Conservation (phyloP, 2,797 vertebrate species). For the Crenichthys baileyi region DNA sequence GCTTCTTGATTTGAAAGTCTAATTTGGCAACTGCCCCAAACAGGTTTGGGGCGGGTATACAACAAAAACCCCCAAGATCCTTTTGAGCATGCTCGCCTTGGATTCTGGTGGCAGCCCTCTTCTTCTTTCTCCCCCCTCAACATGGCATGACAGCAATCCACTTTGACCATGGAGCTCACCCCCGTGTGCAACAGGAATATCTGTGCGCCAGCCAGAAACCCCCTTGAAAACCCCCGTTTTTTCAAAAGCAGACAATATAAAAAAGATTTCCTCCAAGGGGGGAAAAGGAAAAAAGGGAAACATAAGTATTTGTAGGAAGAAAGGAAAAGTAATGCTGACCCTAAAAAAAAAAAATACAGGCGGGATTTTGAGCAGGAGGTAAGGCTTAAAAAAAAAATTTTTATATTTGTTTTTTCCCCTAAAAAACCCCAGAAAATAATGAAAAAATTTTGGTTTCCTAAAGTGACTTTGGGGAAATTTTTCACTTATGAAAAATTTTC, state of each 20-base stretch:
- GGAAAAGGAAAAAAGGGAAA: too few species aligned
- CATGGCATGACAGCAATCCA: constrained; percentile 69
- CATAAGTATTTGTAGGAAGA: constrained; percentile 4
- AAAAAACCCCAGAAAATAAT: too few species aligned
- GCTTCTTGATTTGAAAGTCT: constrained; percentile 86
- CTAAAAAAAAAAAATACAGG: constrained; percentile 23
- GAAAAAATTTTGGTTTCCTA: too few species aligned
- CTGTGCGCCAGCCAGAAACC: constrained; percentile 52
- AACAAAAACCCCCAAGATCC: constrained; percentile 83
- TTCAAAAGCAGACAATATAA: constrained; percentile 43
- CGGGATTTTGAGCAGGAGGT: neutral
- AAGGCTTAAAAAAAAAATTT: too few species aligned
- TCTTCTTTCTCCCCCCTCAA: constrained; percentile 59
- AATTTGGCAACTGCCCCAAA: constrained; percentile 84
- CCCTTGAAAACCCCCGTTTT: too few species aligned
- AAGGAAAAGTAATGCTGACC: constrained; percentile 17
- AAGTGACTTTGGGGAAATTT: too few species aligned
- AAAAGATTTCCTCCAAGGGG: constrained; percentile 40
- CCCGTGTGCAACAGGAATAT: constrained; percentile 67
- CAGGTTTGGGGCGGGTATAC: constrained; percentile 81
- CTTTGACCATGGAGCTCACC: constrained; percentile 61
- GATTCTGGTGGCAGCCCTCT: constrained; percentile 71
- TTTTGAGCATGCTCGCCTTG: constrained; percentile 76
- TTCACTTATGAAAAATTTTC: constrained; percentile 9
- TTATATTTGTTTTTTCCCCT: too few species aligned